Base-by-base conservation (phyloP, 2,113 vertebrate genomes). In the Pseudolaguvia tuberculata region DNA sequence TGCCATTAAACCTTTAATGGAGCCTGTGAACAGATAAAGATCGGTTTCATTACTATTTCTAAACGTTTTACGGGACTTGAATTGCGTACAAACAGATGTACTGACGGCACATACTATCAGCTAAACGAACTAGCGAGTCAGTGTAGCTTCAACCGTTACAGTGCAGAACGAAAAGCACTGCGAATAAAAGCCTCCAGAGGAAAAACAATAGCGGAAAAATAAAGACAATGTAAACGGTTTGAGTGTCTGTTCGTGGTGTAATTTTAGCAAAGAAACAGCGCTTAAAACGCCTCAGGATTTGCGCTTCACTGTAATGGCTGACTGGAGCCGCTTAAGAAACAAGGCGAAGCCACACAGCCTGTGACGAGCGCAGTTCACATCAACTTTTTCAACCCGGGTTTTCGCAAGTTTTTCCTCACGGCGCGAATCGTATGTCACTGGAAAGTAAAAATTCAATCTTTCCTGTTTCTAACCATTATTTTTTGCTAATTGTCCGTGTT, bases 291-390 rank as follows among this genome's bases (percentile, higher is more conserved):
- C 82, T 79, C 65, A 59, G 76, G 78, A 86, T 82, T 86, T 88
- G 86, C 84, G 88, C 89, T 90, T 85, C 88, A 92, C 92, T 91
- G 91, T 92, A 96, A 95, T 95, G 94, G 94, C 94, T 95, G 94
- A 94, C 94, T 92, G 89, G 90, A 89, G 90, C 92, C 85, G 88
- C 88, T 88, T 89, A 88, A 91, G 92, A 93, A 91, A 90, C 90
- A 88, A 91, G 88, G 88, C 87, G 85, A 85, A 84, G 83, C 87
- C 86, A 87, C 83, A 67, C 82, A 86, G 84, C 85, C 81, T 80
- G 83, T 82, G 82, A 83, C 87, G 90, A 91, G 91, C 92, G 92
- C 92, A 94, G 91, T 94, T 94, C 80, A 68, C 82, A 84, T 91
- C 89, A 93, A 94, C 92, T 94, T 94, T 94, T 93, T 91, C 85